phyloP scores from a whole-genome alignment of 2,113 vertebrate genomes.

The Tupaia tana region DNA sequence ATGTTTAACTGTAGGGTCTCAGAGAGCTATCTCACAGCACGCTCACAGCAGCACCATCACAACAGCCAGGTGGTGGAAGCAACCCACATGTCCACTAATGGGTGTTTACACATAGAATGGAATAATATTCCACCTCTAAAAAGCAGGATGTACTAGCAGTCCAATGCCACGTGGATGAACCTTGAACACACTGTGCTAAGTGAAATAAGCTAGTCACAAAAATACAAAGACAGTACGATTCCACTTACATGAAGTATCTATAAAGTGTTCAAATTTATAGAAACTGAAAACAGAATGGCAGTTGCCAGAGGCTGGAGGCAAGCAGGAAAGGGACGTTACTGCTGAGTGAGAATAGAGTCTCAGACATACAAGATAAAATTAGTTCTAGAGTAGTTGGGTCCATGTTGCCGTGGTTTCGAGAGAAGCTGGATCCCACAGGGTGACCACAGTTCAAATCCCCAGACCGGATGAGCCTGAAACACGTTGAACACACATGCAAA shows the following conservation, averaged over 20 bases:
- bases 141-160: background rate
- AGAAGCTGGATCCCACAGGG: no score
- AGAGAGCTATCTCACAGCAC: background rate
- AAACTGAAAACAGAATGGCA: background rate
- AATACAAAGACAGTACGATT: background rate
- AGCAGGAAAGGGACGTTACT: background rate
- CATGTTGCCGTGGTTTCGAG: no score
- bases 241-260: background rate
- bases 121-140: background rate
- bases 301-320: background rate
- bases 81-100: background rate
- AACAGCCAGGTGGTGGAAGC: background rate
- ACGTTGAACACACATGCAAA: no score
- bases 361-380: constrained; percentile 19
- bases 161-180: background rate
- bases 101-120: background rate
- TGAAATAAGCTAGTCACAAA: background rate
- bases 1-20: background rate
- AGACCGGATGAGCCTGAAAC: no score
- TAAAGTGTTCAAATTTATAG: background rate
- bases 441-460: no score
- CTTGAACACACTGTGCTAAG: background rate
- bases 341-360: background rate
- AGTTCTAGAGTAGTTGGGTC: no score
- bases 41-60: background rate